Base-by-base conservation (phyloP, 2,888 invertebrate genomes). In the Nomada lathburiana region DNA sequence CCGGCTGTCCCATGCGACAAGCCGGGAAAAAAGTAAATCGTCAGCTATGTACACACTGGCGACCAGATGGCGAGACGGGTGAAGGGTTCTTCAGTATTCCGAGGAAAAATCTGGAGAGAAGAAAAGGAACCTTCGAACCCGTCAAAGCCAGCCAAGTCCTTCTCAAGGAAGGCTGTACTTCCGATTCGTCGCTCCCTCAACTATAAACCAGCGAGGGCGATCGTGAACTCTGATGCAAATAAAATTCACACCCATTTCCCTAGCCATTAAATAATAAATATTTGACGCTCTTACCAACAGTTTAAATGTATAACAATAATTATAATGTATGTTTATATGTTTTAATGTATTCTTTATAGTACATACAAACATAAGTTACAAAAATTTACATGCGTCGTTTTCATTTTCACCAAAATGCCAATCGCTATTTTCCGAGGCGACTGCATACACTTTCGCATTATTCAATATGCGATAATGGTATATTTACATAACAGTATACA, bases 1-100 rank as follows among this genome's bases (percentile, higher is more conserved):
- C 36, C 13, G 70, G 18, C 36, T 47, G 52, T 50, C 23, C 63
- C 16, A 23, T 2, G 69, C 29, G 68, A 74, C 77, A 55, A 36
- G 57, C 36, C 50, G 52, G 77, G 63, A 64, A 76, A 69, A 77
- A 88, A 82, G 86, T 84, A 86, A 87, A 86, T 88, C 78, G 86
- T 84, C 86, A 67, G 69, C 76, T 86, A 80, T 82, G 86, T 84
- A 78, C 80, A 83, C 84, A 65, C 57, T 65, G 62, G 47, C 29
- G 42, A 29, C 11, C 60, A 57, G 82, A 76, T 65, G 77, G 62
- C 71, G 68, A 74, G 68, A 68, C 68, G 70, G 23, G 47, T 80
- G 72, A 64, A 82, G 82, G 65, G 71, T 69, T 42, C 73, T 76
- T 74, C 47, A 79, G 42, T 55, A 62, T 29, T 23, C 26, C 13